Percentiles rank a stretch among this genome's conserved stretches.
These are phyloP conservation scores for Desmophyllum pertusum DNA, from an alignment of 92 coral and sea anemone species.

Conservation along the genomic window DNA sequence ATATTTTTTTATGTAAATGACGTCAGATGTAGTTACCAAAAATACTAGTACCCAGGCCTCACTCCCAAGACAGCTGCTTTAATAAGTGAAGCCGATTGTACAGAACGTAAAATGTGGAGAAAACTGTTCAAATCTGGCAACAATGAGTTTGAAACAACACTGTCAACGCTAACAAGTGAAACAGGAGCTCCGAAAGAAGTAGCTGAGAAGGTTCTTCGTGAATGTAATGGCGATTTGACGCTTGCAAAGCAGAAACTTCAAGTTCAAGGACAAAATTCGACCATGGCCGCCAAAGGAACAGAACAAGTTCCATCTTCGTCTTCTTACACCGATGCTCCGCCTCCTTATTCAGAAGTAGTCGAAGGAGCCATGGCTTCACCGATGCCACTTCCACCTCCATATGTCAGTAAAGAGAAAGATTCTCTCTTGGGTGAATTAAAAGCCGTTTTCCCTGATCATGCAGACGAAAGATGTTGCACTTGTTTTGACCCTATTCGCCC, in stretches of 20 bases:
- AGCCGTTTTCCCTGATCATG: conserved; percentile 46
- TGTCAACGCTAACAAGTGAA: conserved; percentile 49
- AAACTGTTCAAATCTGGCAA: conserved; percentile 27
- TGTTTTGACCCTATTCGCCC: conserved; percentile 91
- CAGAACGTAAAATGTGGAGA: conserved; percentile 54
- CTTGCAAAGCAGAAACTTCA: conserved; percentile 50
- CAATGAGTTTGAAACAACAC: conserved; percentile 27
- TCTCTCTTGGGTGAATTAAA: conserved; percentile 65
- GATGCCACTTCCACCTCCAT: conserved; percentile 60
- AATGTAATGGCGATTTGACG: conserved; percentile 63
- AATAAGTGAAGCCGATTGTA: background rate
- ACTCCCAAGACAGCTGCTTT: conserved; percentile 1
- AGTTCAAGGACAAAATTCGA: background rate
- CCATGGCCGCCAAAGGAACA: conserved; percentile 40
- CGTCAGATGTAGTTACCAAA: background rate
- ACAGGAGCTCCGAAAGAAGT: conserved; percentile 67
- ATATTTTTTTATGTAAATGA: no score
- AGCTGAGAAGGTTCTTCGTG: conserved; percentile 64
- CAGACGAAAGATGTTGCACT: conserved; percentile 85
- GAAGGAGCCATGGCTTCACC: conserved; percentile 53
- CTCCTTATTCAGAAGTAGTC: conserved; percentile 73
- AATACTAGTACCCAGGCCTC: background rate
- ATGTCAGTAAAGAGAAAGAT: conserved; percentile 68
- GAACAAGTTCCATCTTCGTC: conserved; percentile 15
- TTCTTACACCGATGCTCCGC: conserved; percentile 68